Evolutionary conservation across 2,797 vertebrate genomes (phyloP).

Genomic region (Tapera naevia): DNA sequence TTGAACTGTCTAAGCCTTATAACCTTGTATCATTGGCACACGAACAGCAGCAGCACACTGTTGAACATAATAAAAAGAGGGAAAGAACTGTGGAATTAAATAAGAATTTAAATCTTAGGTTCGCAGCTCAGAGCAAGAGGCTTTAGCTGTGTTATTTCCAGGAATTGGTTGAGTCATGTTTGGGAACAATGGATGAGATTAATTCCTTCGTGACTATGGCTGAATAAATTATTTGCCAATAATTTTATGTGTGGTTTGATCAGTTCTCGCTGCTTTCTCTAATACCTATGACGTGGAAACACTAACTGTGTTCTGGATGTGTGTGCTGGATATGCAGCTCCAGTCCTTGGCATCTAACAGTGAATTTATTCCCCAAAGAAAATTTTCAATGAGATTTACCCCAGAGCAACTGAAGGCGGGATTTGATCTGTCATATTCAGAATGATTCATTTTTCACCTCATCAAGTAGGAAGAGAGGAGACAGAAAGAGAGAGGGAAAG

Average conservation of each 20-base stretch:
- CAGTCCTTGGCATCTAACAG: not conserved
- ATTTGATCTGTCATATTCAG: constrained; percentile 13
- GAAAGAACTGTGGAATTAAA: constrained; percentile 50
- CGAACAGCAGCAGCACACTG: constrained; percentile 30
- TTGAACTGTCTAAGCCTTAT: constrained; percentile 58
- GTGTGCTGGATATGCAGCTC: not conserved
- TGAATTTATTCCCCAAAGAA: constrained; percentile 36
- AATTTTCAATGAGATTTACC: constrained; percentile 3
- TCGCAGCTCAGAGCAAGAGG: constrained; percentile 14
- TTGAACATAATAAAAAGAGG: constrained; percentile 48
- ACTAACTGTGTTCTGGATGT: not conserved
- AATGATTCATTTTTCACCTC: constrained; percentile 34
- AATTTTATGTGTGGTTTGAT: constrained; percentile 17
- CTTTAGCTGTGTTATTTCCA: constrained; percentile 57
- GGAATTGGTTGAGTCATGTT: constrained; percentile 62
- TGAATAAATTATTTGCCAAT: constrained; percentile 57
- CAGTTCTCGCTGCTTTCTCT: not conserved
- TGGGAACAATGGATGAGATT: constrained; percentile 51
- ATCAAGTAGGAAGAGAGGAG: constrained; percentile 2
- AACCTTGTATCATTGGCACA: constrained; percentile 59
- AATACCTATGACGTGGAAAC: not conserved
- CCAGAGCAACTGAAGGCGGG: not conserved
- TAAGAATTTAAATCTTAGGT: constrained; percentile 62
- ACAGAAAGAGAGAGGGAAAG: not conserved
- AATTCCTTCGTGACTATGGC: constrained; percentile 32